These are phyloP conservation scores for Campoletis sonorensis DNA, from an alignment of 1,140 invertebrate species.

Conservation along the genomic window DNA sequence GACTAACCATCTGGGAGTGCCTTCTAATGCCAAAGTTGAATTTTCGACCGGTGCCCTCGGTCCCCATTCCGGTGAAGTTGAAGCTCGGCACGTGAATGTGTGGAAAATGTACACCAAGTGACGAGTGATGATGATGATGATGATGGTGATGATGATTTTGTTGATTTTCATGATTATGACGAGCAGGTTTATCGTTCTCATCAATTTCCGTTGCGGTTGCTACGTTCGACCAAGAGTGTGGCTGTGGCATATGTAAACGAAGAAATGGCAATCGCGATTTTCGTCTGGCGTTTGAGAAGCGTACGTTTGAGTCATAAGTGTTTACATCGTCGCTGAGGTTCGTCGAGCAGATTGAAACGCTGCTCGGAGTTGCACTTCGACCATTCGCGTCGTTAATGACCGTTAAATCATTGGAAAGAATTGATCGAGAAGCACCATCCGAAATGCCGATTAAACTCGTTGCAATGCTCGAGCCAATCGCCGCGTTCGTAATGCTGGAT, in stretches of 20 bases:
- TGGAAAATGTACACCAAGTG: constrained; percentile 55
- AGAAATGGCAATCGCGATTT: constrained; percentile 70
- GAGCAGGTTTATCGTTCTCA: constrained; percentile 33
- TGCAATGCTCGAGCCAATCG: constrained; percentile 70
- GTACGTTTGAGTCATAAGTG: constrained; percentile 30
- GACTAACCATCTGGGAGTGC: constrained; percentile 78
- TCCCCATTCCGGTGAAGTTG: constrained; percentile 72
- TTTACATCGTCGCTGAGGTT: constrained; percentile 41
- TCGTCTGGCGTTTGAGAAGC: constrained; percentile 49
- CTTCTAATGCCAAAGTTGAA: constrained; percentile 78
- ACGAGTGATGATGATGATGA: constrained; percentile 59
- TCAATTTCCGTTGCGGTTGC: constrained; percentile 18
- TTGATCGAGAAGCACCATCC: constrained; percentile 58
- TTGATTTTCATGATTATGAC: constrained; percentile 44
- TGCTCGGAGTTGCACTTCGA: constrained; percentile 38
- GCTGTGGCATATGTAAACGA: constrained; percentile 71
- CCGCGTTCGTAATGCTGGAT: constrained; percentile 65
- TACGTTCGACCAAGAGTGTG: constrained; percentile 50
- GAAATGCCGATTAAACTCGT: constrained; percentile 67
- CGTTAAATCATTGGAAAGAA: constrained; percentile 44
- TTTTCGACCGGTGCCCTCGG: constrained; percentile 72
- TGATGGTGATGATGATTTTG: constrained; percentile 62
- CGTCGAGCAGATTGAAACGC: constrained; percentile 42
- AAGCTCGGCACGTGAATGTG: constrained; percentile 77
- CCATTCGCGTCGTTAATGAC: background rate